Evolutionary conservation across 2,888 invertebrate species (phyloP).

Genomic region (Eristalis intricaria): DNA sequence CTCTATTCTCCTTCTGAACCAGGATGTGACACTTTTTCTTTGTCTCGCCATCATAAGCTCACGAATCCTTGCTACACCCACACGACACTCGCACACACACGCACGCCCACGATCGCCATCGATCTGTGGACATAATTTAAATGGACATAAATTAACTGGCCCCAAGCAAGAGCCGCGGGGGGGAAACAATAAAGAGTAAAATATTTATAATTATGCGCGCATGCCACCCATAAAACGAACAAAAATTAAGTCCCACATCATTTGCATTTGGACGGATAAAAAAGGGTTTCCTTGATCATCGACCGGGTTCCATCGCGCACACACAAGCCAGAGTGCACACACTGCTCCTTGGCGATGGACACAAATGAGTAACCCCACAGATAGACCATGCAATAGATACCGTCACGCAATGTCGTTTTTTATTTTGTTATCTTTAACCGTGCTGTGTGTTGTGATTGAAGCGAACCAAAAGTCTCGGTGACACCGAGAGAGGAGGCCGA

Average conservation of each 20-base stretch:
- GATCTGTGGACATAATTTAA: too few species aligned
- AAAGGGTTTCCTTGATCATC: conserved; percentile 14
- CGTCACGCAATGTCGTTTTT: conserved; percentile 11
- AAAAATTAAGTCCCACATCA: conserved; percentile 39
- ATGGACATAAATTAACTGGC: too few species aligned
- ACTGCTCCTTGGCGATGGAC: not conserved
- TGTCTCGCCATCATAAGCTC: too few species aligned
- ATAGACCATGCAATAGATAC: not conserved
- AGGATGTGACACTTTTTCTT: too few species aligned
- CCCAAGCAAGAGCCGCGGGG: not conserved
- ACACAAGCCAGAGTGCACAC: not conserved
- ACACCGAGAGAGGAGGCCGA: too few species aligned
- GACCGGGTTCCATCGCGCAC: not conserved
- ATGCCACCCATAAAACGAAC: conserved; percentile 44
- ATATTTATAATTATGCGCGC: conserved; percentile 51
- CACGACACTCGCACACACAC: too few species aligned
- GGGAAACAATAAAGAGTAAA: conserved; percentile 13
- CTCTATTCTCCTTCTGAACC: too few species aligned
- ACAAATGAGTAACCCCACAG: conserved; percentile 24
- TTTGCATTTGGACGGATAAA: conserved; percentile 40
- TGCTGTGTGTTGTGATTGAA: too few species aligned
- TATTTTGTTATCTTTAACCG: not conserved
- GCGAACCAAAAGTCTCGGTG: too few species aligned
- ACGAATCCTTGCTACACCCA: too few species aligned
- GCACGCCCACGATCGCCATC: too few species aligned